Percentiles rank a stretch among this genome's conserved stretches.
These are phyloP conservation scores for Apodemia zela DNA, from an alignment of 2,888 invertebrate genomes.

Conservation along the genomic window DNA sequence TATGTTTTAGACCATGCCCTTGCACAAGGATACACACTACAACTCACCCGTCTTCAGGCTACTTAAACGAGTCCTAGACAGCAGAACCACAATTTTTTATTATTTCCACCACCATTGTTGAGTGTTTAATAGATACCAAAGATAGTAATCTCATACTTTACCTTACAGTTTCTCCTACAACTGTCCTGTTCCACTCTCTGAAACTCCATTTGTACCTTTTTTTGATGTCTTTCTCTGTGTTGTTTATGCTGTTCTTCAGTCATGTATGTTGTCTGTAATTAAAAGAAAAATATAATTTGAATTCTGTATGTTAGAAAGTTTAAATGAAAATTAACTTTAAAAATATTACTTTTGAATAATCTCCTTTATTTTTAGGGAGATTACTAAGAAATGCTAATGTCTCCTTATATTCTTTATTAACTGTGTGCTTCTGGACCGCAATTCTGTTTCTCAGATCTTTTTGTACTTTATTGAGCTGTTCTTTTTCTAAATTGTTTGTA, in stretches of 20 bases:
- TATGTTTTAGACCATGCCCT: too few relatives aligned
- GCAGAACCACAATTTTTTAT: too few relatives aligned
- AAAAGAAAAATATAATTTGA: background rate
- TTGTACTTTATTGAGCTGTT: conserved; percentile 44
- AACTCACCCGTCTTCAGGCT: too few relatives aligned
- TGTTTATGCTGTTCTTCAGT: conserved; percentile 53
- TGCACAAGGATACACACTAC: too few relatives aligned
- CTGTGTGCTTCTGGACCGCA: conserved; percentile 83
- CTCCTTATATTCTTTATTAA: conserved; percentile 69
- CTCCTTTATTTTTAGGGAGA: conserved; percentile 52
- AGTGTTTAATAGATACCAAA: background rate
- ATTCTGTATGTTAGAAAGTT: background rate
- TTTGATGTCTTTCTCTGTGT: conserved; percentile 52
- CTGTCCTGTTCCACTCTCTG: conserved; percentile 59
- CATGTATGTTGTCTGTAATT: conserved; percentile 59
- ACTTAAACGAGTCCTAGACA: too few relatives aligned
- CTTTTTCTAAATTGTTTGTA: conserved; percentile 34
- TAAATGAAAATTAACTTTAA: background rate
- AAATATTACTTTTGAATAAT: conserved; percentile 53
- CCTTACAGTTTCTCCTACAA: conserved; percentile 47
- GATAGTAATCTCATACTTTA: conserved; percentile 33
- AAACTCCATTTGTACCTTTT: conserved; percentile 59
- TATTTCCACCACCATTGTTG: too few relatives aligned
- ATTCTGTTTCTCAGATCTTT: conserved; percentile 55
- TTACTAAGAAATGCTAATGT: conserved; percentile 65